phyloP scores from a whole-genome alignment of 2,888 invertebrate species.

The Cryptus viduatorius region DNA sequence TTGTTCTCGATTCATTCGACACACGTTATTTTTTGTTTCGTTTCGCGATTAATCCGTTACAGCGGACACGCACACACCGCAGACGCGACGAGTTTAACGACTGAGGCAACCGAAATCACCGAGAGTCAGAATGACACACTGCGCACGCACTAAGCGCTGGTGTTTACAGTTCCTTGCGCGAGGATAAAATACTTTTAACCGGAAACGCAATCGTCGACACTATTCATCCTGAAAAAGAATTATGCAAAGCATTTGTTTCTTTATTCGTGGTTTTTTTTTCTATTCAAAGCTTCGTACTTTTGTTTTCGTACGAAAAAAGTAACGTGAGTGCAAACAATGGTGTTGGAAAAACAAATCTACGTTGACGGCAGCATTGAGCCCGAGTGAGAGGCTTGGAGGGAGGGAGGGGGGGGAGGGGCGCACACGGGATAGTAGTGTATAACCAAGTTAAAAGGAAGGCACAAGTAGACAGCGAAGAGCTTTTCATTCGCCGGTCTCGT shows the following conservation, averaged over 20 bases:
- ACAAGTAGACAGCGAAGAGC: constrained; percentile 1
- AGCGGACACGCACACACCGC: constrained; percentile 7
- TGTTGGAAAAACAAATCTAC: not conserved
- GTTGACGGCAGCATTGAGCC: not conserved
- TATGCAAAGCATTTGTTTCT: not conserved
- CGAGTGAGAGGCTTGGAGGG: no score
- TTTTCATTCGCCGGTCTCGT: constrained; percentile 22
- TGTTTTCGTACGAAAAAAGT: not conserved
- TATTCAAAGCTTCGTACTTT: not conserved
- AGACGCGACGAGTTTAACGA: not conserved
- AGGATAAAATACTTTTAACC: not conserved
- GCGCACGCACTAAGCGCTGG: constrained; percentile 17
- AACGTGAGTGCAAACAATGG: not conserved
- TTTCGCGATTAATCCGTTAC: constrained; percentile 8
- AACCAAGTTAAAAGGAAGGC: constrained; percentile 7
- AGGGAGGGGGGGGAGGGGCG: no score
- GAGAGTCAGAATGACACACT: not conserved
- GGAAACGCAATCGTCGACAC: constrained; percentile 5
- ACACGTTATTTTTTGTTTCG: constrained; percentile 3
- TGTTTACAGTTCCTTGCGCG: not conserved
- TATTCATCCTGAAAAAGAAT: constrained; percentile 10
- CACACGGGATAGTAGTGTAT: not conserved
- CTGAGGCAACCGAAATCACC: not conserved
- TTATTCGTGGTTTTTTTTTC: not conserved
- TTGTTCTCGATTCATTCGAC: not conserved